A percentile compares a stretch with the other conserved stretches of the same genome.
phyloP scores from a whole-genome alignment of 1,140 invertebrate species.

The Steinernema khuongi region DNA sequence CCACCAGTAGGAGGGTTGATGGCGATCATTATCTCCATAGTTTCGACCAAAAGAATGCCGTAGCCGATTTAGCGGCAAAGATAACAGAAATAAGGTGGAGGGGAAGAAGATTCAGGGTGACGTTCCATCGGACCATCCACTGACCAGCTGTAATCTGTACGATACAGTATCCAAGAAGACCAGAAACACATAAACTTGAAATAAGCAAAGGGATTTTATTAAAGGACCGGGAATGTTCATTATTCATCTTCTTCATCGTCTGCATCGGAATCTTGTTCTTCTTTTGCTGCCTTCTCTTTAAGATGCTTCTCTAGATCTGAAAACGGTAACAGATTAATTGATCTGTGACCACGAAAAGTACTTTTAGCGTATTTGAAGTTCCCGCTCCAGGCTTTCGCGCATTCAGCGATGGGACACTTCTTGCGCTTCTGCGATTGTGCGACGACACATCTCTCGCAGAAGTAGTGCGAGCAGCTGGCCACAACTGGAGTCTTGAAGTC shows the following conservation, averaged over 20 bases:
- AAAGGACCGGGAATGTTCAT: too few species aligned
- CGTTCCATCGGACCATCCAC: too few species aligned
- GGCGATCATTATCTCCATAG: too few species aligned
- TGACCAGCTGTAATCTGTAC: too few species aligned
- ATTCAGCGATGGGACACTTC: conserved; percentile 88
- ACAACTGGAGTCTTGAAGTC: conserved; percentile 82
- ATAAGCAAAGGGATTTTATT: too few species aligned
- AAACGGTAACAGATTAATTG: background rate
- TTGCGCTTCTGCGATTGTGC: conserved; percentile 79
- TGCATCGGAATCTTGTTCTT: conserved; percentile 5
- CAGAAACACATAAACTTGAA: too few species aligned
- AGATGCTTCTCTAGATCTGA: conserved; percentile 30
- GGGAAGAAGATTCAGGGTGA: too few species aligned
- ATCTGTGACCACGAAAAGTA: conserved; percentile 14
- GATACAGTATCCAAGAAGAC: too few species aligned
- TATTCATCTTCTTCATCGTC: conserved; percentile 25
- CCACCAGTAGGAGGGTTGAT: too few species aligned
- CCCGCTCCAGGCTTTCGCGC: conserved; percentile 80
- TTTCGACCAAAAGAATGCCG: too few species aligned
- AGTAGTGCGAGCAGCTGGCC: conserved; percentile 94
- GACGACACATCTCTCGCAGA: conserved; percentile 91
- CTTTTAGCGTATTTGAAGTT: conserved; percentile 88
- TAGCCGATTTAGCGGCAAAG: too few species aligned
- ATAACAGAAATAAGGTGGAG: too few species aligned
- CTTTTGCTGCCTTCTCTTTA: conserved; percentile 12